phyloP scores from a whole-genome alignment of 2,797 vertebrate genomes.

The Chloroceryle amazona region DNA sequence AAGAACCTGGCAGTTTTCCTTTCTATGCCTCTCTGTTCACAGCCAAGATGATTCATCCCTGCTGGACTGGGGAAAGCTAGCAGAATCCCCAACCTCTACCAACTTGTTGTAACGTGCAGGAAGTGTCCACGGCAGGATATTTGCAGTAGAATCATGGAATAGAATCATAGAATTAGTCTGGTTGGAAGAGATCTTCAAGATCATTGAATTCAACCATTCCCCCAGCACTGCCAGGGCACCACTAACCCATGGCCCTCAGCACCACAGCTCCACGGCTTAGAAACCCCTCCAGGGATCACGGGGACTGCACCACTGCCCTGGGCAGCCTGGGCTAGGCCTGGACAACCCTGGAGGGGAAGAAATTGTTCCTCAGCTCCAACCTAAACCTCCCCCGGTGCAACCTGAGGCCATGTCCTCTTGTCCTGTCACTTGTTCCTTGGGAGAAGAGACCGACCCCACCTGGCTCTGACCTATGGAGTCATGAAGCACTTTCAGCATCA shows the following conservation, averaged over 20 bases:
- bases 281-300: background rate
- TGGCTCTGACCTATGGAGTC: background rate
- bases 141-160: background rate
- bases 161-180: background rate
- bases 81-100: background rate
- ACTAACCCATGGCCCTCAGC: background rate
- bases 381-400: too few relatives aligned
- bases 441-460: too few relatives aligned
- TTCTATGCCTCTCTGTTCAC: background rate
- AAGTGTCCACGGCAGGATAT: background rate
- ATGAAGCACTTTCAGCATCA: background rate
- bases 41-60: background rate
- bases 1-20: background rate
- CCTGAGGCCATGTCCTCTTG: too few relatives aligned
- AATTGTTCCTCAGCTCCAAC: background rate
- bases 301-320: background rate
- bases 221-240: background rate
- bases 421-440: too few relatives aligned
- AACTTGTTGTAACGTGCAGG: background rate
- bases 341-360: background rate
- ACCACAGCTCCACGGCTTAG: background rate
- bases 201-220: background rate
- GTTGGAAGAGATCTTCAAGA: background rate
- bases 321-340: background rate
- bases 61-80: background rate